These are phyloP conservation scores for Zosterops borbonicus DNA, from an alignment of 2,113 vertebrate species.

Conservation along the genomic window DNA sequence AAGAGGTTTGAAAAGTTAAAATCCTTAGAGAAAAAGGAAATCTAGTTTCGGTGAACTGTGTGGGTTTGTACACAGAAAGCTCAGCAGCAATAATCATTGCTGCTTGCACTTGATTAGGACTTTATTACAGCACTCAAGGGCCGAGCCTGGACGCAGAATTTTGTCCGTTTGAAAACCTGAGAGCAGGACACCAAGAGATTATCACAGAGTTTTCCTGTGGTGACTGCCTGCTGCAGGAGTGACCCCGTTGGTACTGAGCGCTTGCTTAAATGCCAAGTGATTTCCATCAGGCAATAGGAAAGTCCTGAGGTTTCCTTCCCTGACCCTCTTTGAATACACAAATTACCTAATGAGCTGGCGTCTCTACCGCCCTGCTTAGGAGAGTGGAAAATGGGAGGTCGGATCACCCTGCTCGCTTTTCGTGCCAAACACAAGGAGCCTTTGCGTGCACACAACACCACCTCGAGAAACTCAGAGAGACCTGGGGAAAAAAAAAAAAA, in stretches of 20 bases:
- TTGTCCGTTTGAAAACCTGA: neutral
- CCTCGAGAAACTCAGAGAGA: neutral
- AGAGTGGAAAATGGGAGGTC: neutral
- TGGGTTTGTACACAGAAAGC: neutral
- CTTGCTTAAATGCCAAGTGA: neutral
- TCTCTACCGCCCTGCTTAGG: neutral
- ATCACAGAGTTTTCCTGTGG: neutral
- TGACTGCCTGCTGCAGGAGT: neutral
- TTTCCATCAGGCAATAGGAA: neutral
- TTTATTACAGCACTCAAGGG: neutral
- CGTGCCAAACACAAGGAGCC: neutral
- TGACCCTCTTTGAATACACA: conserved; percentile 22
- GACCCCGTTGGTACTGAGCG: neutral
- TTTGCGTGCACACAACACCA: rapidly evolving
- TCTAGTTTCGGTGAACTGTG: neutral
- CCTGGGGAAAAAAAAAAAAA: no score
- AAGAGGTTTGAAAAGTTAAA: neutral
- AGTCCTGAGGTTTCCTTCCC: neutral
- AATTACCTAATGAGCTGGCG: conserved; percentile 5
- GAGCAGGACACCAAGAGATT: neutral
- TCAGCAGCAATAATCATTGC: neutral
- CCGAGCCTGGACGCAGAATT: neutral
- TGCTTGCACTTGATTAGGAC: neutral
- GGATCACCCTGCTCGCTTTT: neutral
- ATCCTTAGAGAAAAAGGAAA: neutral